These are phyloP conservation scores for Pseudanteris insignis DNA, from an alignment of 2,888 invertebrate genomes.

Conservation along the genomic window DNA sequence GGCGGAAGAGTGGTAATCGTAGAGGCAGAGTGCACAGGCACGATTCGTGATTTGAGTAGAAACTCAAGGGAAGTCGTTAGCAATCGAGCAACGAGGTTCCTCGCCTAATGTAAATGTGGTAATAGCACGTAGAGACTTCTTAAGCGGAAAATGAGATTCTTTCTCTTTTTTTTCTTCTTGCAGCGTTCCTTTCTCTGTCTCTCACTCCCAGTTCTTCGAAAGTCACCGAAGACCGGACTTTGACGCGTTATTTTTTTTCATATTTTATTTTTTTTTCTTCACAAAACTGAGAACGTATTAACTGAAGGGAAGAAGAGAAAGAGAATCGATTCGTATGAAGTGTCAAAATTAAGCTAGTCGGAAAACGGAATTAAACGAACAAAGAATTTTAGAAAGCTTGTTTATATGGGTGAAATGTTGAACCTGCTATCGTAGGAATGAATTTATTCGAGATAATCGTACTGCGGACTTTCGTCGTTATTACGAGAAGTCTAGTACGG, in stretches of 20 bases:
- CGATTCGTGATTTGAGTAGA: constrained; percentile 68
- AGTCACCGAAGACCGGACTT: constrained; percentile 6
- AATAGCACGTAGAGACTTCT: constrained; percentile 42
- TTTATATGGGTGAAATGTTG: constrained; percentile 40
- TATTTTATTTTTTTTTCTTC: no score
- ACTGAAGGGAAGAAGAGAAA: constrained; percentile 41
- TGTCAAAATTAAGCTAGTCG: constrained; percentile 65
- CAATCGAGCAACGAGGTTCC: constrained; percentile 33
- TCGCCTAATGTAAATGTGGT: constrained; percentile 46
- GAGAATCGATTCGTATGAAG: constrained; percentile 52
- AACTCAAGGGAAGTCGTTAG: constrained; percentile 21
- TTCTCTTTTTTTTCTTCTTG: constrained; percentile 46
- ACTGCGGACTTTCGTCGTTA: constrained; percentile 5
- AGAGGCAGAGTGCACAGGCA: constrained; percentile 69
- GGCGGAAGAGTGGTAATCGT: constrained; percentile 77
- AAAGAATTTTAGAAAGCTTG: constrained; percentile 40
- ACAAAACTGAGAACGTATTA: constrained; percentile 10
- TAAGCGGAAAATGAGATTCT: constrained; percentile 39
- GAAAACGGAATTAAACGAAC: constrained; percentile 44
- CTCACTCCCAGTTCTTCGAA: constrained; percentile 19
- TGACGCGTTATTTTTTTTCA: constrained; percentile 1
- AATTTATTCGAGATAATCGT: constrained; percentile 22
- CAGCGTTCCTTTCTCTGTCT: constrained; percentile 37
- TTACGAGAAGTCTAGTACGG: constrained; percentile 11
- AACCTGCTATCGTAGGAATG: constrained; percentile 21